phyloP scores from a whole-genome alignment of 2,797 vertebrate species.

The Percopsis omiscomaycus region DNA sequence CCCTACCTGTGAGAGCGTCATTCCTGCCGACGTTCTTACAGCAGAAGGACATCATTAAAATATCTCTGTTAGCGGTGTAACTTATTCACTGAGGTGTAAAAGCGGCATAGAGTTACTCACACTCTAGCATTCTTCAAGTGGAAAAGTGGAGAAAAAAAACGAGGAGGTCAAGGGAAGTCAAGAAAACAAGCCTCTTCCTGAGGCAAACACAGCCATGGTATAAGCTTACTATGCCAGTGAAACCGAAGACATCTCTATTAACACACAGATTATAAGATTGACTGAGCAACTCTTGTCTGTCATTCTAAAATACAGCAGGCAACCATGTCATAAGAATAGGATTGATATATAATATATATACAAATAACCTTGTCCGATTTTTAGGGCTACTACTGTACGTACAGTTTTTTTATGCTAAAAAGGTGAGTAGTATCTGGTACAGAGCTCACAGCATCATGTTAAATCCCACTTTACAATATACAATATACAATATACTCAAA shows the following conservation, averaged over 20 bases:
- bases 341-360: background rate
- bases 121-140: slow-evolving; percentile 70
- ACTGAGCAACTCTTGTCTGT: slow-evolving; percentile 23
- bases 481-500: too few species aligned
- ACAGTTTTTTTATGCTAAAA: too few species aligned
- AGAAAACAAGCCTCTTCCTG: slow-evolving; percentile 81
- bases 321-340: slow-evolving; percentile 40
- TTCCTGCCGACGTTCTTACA: slow-evolving; percentile 10
- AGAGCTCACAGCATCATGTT: background rate
- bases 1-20: too few species aligned
- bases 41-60: slow-evolving; percentile 48
- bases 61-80: slow-evolving; percentile 53
- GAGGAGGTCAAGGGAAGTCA: slow-evolving; percentile 79
- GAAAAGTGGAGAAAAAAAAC: slow-evolving; percentile 66
- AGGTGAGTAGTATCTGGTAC: too few species aligned
- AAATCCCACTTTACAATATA: too few species aligned
- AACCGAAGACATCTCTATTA: slow-evolving; percentile 73
- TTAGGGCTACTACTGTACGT: too few species aligned
- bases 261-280: slow-evolving; percentile 58
- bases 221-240: slow-evolving; percentile 72
- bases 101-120: slow-evolving; percentile 76
- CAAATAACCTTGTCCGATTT: too few species aligned
- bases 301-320: slow-evolving; percentile 50
- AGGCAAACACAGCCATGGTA: slow-evolving; percentile 76
- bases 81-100: slow-evolving; percentile 69